A percentile compares a stretch with the other conserved stretches of the same genome.
These are phyloP conservation scores for Pleuronectes platessa DNA, from an alignment of 2,113 vertebrate species.

Conservation along the genomic window DNA sequence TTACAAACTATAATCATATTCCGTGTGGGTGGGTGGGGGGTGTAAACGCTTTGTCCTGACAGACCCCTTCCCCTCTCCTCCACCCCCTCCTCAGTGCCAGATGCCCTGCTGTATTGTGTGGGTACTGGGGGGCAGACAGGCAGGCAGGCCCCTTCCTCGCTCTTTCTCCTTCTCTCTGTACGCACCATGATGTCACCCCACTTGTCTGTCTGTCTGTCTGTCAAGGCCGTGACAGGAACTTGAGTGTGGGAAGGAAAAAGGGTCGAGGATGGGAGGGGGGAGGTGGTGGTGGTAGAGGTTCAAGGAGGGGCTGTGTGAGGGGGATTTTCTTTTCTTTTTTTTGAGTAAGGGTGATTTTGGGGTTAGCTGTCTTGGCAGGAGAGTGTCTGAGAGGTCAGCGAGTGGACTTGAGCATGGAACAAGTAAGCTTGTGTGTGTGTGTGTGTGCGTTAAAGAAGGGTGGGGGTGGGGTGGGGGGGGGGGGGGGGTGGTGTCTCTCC, in stretches of 20 bases:
- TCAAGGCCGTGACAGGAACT: constrained; percentile 74
- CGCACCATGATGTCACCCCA: constrained; percentile 72
- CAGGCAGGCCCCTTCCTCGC: constrained; percentile 49
- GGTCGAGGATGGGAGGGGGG: constrained; percentile 9
- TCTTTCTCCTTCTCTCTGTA: constrained; percentile 41
- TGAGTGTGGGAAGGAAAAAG: constrained; percentile 69
- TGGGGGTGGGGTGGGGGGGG: background rate
- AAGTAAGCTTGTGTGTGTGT: constrained; percentile 22
- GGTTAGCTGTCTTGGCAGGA: constrained; percentile 19
- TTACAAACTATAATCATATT: constrained; percentile 79
- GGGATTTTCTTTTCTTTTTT: background rate
- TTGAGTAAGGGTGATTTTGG: constrained; percentile 1
- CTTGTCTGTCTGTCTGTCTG: constrained; percentile 60
- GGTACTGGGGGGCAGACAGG: constrained; percentile 61
- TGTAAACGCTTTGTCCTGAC: constrained; percentile 74
- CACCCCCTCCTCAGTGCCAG: constrained; percentile 64
- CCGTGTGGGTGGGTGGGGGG: constrained; percentile 49
- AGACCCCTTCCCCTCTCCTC: constrained; percentile 33
- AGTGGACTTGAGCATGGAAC: constrained; percentile 70
- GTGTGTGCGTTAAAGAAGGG: background rate
- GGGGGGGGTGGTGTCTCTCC: constrained; percentile 21
- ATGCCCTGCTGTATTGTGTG: constrained; percentile 79
- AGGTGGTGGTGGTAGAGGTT: constrained; percentile 26
- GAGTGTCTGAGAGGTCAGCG: constrained; percentile 71
- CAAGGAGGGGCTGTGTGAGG: constrained; percentile 48